Conservation (phyloP, 1,140 invertebrate species). For the Diachasma alloeum region DNA sequence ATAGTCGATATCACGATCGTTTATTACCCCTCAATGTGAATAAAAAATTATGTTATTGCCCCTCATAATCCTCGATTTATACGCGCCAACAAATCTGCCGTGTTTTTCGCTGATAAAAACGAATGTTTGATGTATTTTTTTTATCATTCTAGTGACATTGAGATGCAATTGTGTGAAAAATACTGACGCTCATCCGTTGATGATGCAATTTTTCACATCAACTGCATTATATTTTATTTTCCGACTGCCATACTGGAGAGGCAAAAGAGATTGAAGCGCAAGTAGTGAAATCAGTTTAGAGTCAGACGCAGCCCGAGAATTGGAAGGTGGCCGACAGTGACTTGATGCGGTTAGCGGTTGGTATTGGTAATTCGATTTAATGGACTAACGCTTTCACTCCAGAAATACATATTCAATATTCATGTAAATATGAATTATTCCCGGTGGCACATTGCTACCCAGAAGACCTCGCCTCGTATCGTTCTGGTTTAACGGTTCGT, state of each 20-base stretch:
- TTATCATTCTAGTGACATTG: too few relatives aligned
- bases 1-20: slow-evolving; percentile 39
- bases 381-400: slow-evolving; percentile 47
- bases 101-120: not conserved
- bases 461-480: not conserved
- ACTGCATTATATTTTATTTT: not conserved
- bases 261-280: not conserved
- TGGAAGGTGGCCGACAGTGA: slow-evolving; percentile 52
- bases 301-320: not conserved
- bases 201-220: not conserved
- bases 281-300: slow-evolving; percentile 10
- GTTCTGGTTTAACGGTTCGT: not conserved
- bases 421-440: slow-evolving; percentile 58
- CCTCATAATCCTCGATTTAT: slow-evolving; percentile 3
- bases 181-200: not conserved
- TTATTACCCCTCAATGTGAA: slow-evolving; percentile 28
- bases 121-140: too few relatives aligned
- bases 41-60: slow-evolving; percentile 29
- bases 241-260: not conserved
- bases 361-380: slow-evolving; percentile 53
- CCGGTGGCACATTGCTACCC: slow-evolving; percentile 18
- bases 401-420: slow-evolving; percentile 39
- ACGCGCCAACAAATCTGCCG: not conserved
- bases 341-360: slow-evolving; percentile 56
- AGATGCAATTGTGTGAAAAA: too few relatives aligned